Evolutionary conservation across 2,113 vertebrate species (phyloP).

Genomic region (Alosa alosa): DNA sequence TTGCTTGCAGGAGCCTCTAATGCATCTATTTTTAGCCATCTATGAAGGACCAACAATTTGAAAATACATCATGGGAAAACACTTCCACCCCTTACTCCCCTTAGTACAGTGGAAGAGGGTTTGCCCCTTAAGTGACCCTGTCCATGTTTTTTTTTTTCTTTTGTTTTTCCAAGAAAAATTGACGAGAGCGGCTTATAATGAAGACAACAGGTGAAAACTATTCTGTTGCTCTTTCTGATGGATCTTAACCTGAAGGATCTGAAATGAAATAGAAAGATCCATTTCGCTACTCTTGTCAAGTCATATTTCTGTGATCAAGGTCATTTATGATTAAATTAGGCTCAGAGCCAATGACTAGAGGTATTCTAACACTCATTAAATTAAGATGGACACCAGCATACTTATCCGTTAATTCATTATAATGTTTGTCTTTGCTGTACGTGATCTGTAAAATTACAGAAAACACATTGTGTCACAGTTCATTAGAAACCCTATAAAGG

Average conservation of each 20-base stretch:
- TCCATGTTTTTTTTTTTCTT: neutral
- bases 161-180: neutral
- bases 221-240: neutral
- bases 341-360: neutral
- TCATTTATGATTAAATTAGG: neutral
- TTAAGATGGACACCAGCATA: neutral
- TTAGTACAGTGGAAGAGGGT: neutral
- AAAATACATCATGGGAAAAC: constrained; percentile 19
- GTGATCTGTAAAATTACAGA: neutral
- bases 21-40: constrained; percentile 33
- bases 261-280: neutral
- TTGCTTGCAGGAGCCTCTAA: constrained; percentile 17
- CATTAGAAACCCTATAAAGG: neutral
- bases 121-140: neutral
- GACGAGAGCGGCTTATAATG: neutral
- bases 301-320: neutral
- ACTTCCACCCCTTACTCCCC: neutral
- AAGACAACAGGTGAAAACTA: neutral
- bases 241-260: neutral
- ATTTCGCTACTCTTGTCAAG: neutral
- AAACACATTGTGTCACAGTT: neutral
- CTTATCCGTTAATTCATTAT: neutral
- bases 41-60: constrained; percentile 5
- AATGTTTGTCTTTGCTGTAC: neutral
- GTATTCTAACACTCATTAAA: neutral